A percentile compares a stretch with the other conserved stretches of the same genome.
Conservation (phyloP, 2,113 vertebrate species). For the Pseudolaguvia tuberculata region DNA sequence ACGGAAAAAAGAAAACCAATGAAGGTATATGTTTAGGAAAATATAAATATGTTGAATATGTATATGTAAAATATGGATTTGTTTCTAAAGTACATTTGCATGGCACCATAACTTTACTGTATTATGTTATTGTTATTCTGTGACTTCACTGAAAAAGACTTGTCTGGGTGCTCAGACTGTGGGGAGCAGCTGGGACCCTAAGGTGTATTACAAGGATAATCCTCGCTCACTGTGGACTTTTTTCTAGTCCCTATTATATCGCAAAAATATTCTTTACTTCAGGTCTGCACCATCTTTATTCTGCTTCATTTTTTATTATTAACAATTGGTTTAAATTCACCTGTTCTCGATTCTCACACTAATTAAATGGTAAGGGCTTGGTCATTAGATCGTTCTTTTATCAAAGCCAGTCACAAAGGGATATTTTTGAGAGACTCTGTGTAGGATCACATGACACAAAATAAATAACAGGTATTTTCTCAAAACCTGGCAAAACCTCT, state of each 20-base stretch:
- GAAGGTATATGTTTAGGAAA: background rate
- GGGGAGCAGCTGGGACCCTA: background rate
- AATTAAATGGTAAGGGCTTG: background rate
- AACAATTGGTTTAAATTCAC: background rate
- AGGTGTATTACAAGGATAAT: background rate
- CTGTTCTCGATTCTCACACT: background rate
- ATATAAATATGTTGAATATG: background rate
- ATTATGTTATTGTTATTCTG: background rate
- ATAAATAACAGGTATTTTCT: background rate
- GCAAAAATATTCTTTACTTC: background rate
- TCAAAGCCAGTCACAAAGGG: background rate
- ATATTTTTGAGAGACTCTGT: background rate
- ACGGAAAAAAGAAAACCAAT: background rate
- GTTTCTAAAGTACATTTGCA: background rate
- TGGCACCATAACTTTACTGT: background rate
- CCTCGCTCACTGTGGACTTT: background rate
- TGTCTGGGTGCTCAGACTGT: background rate
- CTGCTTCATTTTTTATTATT: background rate
- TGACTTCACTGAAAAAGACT: background rate
- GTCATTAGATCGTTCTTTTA: background rate
- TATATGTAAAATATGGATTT: background rate
- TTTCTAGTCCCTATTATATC: background rate
- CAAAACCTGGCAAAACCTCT: background rate
- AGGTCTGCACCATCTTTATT: background rate
- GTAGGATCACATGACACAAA: background rate